phyloP scores from a whole-genome alignment of 2,113 vertebrate species.

The Stigmatopora nigra region DNA sequence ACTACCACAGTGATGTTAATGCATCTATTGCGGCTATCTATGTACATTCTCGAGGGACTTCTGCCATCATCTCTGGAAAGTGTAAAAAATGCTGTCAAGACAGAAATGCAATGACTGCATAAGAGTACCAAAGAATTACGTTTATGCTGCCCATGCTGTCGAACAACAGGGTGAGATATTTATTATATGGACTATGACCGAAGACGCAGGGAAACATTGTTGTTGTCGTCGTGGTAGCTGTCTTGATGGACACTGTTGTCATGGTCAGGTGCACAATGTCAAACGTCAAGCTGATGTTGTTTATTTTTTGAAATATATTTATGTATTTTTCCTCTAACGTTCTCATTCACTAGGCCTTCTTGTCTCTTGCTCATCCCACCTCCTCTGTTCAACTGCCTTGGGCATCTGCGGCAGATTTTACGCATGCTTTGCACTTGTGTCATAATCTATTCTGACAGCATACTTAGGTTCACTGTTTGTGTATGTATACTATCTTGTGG shows the following conservation, averaged over 20 bases:
- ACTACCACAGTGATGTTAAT: too few species aligned
- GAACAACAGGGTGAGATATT: neutral
- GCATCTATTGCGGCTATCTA: too few species aligned
- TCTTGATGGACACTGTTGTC: constrained; percentile 23
- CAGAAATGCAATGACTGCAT: too few species aligned
- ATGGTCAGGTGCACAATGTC: constrained; percentile 36
- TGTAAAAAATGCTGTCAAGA: too few species aligned
- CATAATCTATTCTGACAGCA: constrained; percentile 58
- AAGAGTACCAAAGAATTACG: too few species aligned
- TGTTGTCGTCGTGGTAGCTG: constrained; percentile 37
- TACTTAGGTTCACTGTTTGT: constrained; percentile 44
- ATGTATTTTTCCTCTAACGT: constrained; percentile 12
- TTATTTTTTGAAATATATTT: constrained; percentile 15
- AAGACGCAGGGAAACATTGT: constrained; percentile 23
- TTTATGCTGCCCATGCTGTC: too few species aligned
- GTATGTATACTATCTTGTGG: constrained; percentile 17
- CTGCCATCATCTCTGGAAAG: too few species aligned
- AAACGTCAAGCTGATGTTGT: constrained; percentile 32
- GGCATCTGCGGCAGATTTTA: constrained; percentile 60
- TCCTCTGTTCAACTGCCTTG: constrained; percentile 39
- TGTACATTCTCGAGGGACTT: too few species aligned
- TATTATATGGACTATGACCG: neutral
- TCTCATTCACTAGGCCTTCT: constrained; percentile 22
- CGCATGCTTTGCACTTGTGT: constrained; percentile 44
- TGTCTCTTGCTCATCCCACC: constrained; percentile 17